Conservation (phyloP, 2,888 invertebrate genomes). For the Rhagonycha fulva region DNA sequence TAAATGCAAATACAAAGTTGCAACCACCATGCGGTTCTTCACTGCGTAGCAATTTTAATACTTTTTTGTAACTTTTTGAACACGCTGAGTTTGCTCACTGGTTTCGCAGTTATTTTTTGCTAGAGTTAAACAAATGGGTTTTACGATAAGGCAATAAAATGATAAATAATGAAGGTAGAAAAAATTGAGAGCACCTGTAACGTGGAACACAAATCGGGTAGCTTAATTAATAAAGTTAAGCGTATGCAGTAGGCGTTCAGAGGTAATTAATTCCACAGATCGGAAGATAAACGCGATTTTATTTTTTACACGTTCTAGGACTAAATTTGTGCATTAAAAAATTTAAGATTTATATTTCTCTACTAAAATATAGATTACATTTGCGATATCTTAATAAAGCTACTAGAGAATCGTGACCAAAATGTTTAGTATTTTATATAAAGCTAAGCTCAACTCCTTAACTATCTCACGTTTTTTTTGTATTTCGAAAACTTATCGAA, state of each 20-base stretch:
- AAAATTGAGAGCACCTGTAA: slow-evolving; percentile 26
- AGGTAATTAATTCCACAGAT: slow-evolving; percentile 36
- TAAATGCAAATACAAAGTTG: no score
- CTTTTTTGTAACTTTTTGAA: no score
- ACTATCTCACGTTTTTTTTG: slow-evolving; percentile 10
- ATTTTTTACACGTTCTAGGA: slow-evolving; percentile 31
- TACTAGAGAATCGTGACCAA: slow-evolving; percentile 19
- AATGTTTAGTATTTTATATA: slow-evolving; percentile 12
- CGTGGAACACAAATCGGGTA: slow-evolving; percentile 25
- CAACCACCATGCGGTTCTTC: no score
- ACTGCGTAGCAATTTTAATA: no score
- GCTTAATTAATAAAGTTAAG: slow-evolving; percentile 32
- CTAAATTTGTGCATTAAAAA: slow-evolving; percentile 28
- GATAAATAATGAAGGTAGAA: slow-evolving; percentile 18
- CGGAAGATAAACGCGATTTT: slow-evolving; percentile 32
- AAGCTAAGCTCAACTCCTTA: not conserved
- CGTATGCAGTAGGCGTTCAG: slow-evolving; percentile 34
- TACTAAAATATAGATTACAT: slow-evolving; percentile 27
- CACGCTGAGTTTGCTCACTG: not conserved
- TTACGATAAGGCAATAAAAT: slow-evolving; percentile 13
- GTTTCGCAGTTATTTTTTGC: not conserved
- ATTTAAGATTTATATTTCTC: slow-evolving; percentile 25
- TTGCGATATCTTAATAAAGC: slow-evolving; percentile 29
- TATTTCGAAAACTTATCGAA: slow-evolving; percentile 8
- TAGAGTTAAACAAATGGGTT: not conserved